Base-by-base conservation (phyloP, 2,797 vertebrate species). In the Brachyrhaphis roseni region DNA sequence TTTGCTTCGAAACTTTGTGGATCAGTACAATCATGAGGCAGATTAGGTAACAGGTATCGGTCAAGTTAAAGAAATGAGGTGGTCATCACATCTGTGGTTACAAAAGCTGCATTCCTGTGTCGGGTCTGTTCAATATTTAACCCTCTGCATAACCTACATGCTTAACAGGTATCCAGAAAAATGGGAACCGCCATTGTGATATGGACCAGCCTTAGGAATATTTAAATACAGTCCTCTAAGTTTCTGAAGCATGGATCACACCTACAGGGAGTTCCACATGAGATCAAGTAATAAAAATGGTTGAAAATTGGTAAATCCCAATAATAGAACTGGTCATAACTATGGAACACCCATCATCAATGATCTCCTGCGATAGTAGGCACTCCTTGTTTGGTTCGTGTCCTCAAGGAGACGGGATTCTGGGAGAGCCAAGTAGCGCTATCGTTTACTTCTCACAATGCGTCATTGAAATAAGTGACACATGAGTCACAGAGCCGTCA, bases 91-190 rank as follows among this genome's bases (percentile, higher is more conserved):
- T 82, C 71, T 15, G 72, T 66, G 18, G 81, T 89, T 91, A 83
- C 85, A 87, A 68, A 80, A 31, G 18, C 82, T 71, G 72, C 80
- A 88, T 90, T 91, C 86, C 82, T 84, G 87, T 64, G 72, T n/a
- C 34, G 72, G n/a, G 39, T 74, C 77, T 45, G 74, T 86, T 92
- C 89, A 93, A 91, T 90, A 88, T 91, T 88, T 91, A 93, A 94
- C 90, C 74, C 51, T 78, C 71, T 31, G 76, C 82, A 88, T 78
- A 84, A 87, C 81, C 82, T 80, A 64, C 59, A 71, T 76, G 68
- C 80, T 88, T 88, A 83, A 82, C 78, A 85, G 66, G 79, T 85
- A 66, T 73, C 64, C 79, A 78, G 79, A 78, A 81, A 68, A 85
- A 83, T 81, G 62, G 68, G 41, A 75, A 84, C 91, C 68, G 47